These are phyloP conservation scores for Protosalanx chinensis DNA, from an alignment of 2,797 vertebrate genomes.

Conservation along the genomic window DNA sequence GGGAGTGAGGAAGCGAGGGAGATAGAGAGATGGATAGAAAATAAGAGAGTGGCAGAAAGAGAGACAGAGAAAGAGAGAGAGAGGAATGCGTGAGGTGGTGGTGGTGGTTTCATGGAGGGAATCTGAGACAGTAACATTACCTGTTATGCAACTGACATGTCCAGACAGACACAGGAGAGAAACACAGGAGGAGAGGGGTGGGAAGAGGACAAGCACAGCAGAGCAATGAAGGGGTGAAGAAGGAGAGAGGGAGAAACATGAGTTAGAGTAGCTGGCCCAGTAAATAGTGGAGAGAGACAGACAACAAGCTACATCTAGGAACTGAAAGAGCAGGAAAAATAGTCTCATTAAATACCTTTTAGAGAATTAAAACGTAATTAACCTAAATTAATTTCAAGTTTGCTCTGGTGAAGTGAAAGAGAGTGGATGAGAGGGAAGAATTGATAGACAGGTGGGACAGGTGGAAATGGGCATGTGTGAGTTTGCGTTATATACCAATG, in stretches of 20 bases:
- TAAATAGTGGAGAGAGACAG: slow-evolving; percentile 36
- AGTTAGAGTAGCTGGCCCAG: slow-evolving; percentile 56
- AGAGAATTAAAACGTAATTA: not conserved
- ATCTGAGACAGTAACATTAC: slow-evolving; percentile 69
- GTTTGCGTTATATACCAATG: not conserved
- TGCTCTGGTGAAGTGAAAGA: slow-evolving; percentile 13
- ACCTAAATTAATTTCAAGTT: slow-evolving; percentile 19
- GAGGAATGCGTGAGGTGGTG: slow-evolving; percentile 16
- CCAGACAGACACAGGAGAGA: slow-evolving; percentile 71
- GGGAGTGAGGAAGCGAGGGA: not conserved
- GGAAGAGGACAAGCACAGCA: slow-evolving; percentile 45
- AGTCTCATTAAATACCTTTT: slow-evolving; percentile 13
- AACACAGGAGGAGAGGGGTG: slow-evolving; percentile 47
- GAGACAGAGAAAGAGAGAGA: slow-evolving; percentile 8
- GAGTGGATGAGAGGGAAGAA: slow-evolving; percentile 33
- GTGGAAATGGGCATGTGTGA: slow-evolving; percentile 12
- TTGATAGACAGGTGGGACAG: slow-evolving; percentile 28
- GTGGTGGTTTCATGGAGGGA: slow-evolving; percentile 30
- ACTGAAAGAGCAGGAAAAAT: slow-evolving; percentile 11
- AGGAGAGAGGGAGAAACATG: slow-evolving; percentile 52
- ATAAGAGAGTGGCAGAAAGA: slow-evolving; percentile 15
- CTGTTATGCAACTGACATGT: slow-evolving; percentile 80
- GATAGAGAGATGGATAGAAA: not conserved
- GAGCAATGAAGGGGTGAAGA: slow-evolving; percentile 53
- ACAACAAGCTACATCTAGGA: slow-evolving; percentile 6